Base-by-base conservation (phyloP, 2,113 vertebrate species). In the Dascyllus trimaculatus region DNA sequence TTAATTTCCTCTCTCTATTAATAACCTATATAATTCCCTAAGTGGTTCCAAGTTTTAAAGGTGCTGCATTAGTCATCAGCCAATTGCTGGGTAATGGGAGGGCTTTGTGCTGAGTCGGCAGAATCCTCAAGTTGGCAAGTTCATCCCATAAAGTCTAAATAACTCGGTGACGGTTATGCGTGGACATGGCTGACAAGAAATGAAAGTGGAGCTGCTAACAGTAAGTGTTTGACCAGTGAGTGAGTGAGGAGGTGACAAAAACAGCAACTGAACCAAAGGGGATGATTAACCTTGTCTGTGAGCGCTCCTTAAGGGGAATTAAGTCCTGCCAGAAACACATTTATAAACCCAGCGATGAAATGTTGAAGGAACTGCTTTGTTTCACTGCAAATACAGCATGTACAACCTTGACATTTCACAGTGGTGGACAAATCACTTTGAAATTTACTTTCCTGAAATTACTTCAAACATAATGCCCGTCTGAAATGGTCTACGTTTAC, bases 11-110 rank as follows among this genome's bases (percentile, higher is more conserved):
- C 77, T 78, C 75, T 85, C 81, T 88, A 89, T 90, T 91, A 90
- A 92, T 89, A 88, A 85, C 81, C 71, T 81, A 75, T 80, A 88
- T 90, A 85, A 88, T 93, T 85, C 85, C 85, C 81, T 84, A 85
- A 92, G 89, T 87, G 87, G 59, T 71, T 89, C 57, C 59, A 74
- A 81, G 77, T 86, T 89, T 91, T 80, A 80, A 81, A 89, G 80
- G 82, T 84, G 91, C 82, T 73, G 72, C 79, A 85, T 82, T 84
- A 85, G 63, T 90, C 88, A 88, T 91, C 84, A 84, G 70, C 82
- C 84, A 74, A 80, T 83, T 85, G 74, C 84, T 70, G 53, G 45
- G 48, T 76, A 84, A 90, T 80, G 68, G 70, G 68, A 49, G 38
- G 64, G 43, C 32, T 64, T 84, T 74, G 26, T 49, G 88, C 81